Conservation (phyloP, 2,113 vertebrate genomes). For the Corynorhinus townsendii region DNA sequence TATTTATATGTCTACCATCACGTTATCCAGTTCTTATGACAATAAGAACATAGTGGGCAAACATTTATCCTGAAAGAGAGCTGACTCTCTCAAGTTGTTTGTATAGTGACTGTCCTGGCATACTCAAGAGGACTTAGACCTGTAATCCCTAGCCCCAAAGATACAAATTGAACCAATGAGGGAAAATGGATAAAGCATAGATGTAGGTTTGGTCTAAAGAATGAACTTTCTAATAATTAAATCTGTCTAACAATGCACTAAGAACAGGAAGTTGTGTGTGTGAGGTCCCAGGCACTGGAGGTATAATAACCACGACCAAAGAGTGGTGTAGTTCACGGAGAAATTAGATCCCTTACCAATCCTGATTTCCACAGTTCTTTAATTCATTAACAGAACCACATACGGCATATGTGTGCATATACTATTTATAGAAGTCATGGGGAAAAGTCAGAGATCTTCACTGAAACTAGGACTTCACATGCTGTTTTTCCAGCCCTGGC, state of each 20-base stretch:
- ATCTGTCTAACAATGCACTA: neutral
- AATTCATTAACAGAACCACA: neutral
- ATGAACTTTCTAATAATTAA: neutral
- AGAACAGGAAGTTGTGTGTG: neutral
- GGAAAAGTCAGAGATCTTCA: neutral
- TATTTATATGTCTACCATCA: neutral
- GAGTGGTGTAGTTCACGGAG: fast-evolving
- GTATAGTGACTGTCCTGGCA: neutral
- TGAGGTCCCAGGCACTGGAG: neutral
- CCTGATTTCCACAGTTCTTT: neutral
- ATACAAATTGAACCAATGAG: neutral
- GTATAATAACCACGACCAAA: neutral
- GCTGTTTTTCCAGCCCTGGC: neutral
- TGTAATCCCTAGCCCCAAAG: neutral
- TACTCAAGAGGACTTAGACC: neutral
- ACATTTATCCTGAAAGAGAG: neutral
- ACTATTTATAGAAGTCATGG: neutral
- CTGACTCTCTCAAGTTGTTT: neutral
- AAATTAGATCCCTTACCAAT: neutral
- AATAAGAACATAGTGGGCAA: neutral
- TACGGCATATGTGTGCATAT: neutral
- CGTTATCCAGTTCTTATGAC: neutral
- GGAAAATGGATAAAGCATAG: neutral
- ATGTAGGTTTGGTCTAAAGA: neutral
- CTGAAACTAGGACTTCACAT: neutral